Base-by-base conservation (phyloP, 2,113 vertebrate species). In the Hyaena hyaena region DNA sequence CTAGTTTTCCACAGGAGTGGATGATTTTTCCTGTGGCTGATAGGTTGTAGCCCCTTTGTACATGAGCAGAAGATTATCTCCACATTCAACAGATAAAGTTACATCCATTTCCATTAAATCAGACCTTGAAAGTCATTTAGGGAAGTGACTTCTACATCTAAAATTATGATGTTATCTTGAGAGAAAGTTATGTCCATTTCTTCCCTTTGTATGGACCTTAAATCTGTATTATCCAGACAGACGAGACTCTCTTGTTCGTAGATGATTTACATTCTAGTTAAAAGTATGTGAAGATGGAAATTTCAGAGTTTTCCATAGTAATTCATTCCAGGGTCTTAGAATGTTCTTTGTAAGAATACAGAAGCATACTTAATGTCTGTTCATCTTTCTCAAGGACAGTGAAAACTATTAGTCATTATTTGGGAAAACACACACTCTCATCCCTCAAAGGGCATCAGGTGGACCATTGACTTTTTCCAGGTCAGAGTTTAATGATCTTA, bases 101-200 rank as follows among this genome's bases (percentile, higher is more conserved):
- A 80, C 80, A 85, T 79, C 43, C 23, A 65, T 63, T 91, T 69
- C 33, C 31, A 5, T 31, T 45, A 4, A 71, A 79, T 74, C 61
- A 88, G 88, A 87, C 73, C 77, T 90, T 88, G 11, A 48, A 92
- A 88, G 77, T 86, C 77, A 55, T 58, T 93, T 87, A 65, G 68
- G 71, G 55, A 74, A 79, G 63, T 88, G 73, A 79, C 88, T 89
- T 74, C 19, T 66, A n/a, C 33, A 3, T 88, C 77, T 97, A 71
- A 91, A 89, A 96, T 91, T 53, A 89, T 65, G 77, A 90, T 96
- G 84, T 76, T 87, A 84, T 90, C 88, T 94, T 87, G 17, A 94
- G 93, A 97, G 81, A 73, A 68, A 55, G 80, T 80, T 82, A 85
- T 55, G 26, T 83, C 73, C 80, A 23, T 79, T 88, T 43, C 11